Base-by-base conservation (phyloP, 2,113 vertebrate genomes). In the Tilapia sparmanii region DNA sequence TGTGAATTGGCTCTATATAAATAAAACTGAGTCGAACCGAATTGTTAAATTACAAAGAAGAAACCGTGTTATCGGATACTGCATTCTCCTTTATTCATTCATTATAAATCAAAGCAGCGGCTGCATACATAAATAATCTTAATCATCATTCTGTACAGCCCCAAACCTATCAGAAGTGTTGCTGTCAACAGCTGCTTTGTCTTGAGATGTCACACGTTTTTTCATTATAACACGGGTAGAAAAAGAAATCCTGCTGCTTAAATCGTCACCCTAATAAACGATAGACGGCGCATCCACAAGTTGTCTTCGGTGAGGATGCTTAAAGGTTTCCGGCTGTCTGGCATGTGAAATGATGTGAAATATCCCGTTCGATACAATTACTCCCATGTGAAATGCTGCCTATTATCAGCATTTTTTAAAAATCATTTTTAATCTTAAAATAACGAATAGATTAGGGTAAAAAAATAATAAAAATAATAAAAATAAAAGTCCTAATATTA, bases 51-150 rank as follows among this genome's bases (percentile, higher is more conserved):
- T 86, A 38, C 42, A 81, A 13, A 57, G n/a, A 26, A 12, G 19
- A 80, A 31, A 63, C 18, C 3, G 10, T 63, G 59, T 61, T 61
- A 33, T 61, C 9, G 0, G 59, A 81, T 33, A 29, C 71, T 8
- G 5, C 31, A 81, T 86, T 87, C 33, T 10, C 15, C n/a, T 84
- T 86, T 26, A 57, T 76, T 80, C 33, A 42, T 47, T n/a, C n/a
- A 45, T 63, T 81, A 80, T 80, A 50, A 79, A 85, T 73, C 18
- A 16, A 38, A 54, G 38, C 31, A 33, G 57, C 84, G 10, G 84
- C 87, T 47, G 82, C 82, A 78, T 47, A 38, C 47, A 71, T 85
- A 82, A 88, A 84, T 61, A 87, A 87, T 82, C 79, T 83, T 68
- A 87, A 87, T 82, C 52, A 24, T 61, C 24, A 84, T 1, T 79